Evolutionary conservation across 2,888 invertebrate genomes (phyloP).

Genomic region (Laothoe populi): DNA sequence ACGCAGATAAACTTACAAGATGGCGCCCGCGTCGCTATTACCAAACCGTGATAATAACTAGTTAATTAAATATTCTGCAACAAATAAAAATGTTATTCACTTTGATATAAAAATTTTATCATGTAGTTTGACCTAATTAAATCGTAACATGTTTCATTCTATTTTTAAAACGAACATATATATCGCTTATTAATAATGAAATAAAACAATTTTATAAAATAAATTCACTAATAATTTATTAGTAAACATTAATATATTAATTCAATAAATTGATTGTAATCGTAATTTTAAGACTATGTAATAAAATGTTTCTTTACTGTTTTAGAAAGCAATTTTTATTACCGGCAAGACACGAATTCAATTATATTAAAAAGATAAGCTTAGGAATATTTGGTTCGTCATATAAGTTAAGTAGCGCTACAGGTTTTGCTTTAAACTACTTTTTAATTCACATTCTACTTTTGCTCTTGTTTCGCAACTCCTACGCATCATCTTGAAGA

Average conservation of each 20-base stretch:
- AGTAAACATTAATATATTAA: too few species aligned
- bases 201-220: too few species aligned
- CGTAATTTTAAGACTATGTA: too few species aligned
- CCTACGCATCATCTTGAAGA: too few species aligned
- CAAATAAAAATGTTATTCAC: constrained; percentile 13
- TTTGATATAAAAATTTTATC: not conserved
- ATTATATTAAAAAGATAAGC: not conserved
- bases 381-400: not conserved
- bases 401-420: not conserved
- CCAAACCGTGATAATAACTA: constrained; percentile 40
- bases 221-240: too few species aligned
- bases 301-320: not conserved
- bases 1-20: constrained; percentile 62
- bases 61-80: not conserved
- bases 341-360: not conserved
- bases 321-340: not conserved
- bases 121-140: too few species aligned
- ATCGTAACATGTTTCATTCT: too few species aligned
- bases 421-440: not conserved
- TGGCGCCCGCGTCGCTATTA: constrained; percentile 65
- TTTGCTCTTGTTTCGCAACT: not conserved
- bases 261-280: too few species aligned
- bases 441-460: not conserved
- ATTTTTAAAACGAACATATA: too few species aligned
- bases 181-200: too few species aligned